phyloP scores from a whole-genome alignment of 2,113 vertebrate species.

The Sula dactylatra region DNA sequence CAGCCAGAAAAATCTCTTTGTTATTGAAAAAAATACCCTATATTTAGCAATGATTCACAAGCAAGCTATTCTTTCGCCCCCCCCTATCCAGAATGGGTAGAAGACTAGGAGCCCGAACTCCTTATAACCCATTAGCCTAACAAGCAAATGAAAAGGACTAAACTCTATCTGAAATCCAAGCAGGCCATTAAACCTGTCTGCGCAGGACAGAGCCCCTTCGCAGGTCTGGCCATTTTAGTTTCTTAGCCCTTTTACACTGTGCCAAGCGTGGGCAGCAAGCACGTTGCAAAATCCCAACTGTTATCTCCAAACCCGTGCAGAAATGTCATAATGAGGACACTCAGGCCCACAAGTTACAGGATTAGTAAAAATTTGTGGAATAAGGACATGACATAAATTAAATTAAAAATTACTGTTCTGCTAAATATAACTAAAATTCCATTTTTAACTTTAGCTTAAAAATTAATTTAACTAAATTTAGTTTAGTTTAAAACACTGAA shows the following conservation, averaged over 20 bases:
- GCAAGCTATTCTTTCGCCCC: neutral
- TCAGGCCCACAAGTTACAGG: neutral
- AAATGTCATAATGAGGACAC: neutral
- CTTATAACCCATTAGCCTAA: neutral
- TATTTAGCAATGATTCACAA: neutral
- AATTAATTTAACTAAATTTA: neutral
- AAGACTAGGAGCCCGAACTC: neutral
- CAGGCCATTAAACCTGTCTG: neutral
- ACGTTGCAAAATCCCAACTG: neutral
- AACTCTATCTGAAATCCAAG: neutral
- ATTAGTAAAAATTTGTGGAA: neutral
- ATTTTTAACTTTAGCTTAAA: neutral
- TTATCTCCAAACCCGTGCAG: neutral
- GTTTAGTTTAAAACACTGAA: neutral
- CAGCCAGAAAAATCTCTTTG: neutral
- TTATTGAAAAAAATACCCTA: neutral
- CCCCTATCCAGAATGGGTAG: neutral
- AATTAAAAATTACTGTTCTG: neutral
- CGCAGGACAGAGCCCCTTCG: neutral
- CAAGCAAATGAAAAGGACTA: neutral
- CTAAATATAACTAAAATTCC: neutral
- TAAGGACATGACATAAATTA: neutral
- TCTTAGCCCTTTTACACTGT: neutral
- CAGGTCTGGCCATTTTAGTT: neutral
- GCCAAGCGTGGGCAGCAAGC: neutral